Percentiles rank a stretch among this genome's conserved stretches.
These are phyloP conservation scores for Philereme vetulata DNA, from an alignment of 2,888 invertebrate genomes.

Conservation along the genomic window DNA sequence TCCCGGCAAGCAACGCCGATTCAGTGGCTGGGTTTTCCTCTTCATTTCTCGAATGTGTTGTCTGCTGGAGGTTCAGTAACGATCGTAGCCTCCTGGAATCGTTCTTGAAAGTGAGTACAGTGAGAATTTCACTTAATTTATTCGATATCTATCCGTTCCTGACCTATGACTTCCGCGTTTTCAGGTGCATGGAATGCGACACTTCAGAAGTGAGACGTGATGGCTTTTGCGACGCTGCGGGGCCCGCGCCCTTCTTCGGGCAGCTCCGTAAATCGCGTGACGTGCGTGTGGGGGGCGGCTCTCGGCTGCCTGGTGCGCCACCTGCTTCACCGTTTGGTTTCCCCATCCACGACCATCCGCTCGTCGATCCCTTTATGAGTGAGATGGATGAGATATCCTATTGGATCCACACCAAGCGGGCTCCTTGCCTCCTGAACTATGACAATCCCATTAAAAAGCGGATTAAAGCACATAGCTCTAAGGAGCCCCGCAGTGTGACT, in stretches of 20 bases:
- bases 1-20: constrained; percentile 27
- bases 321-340: constrained; percentile 49
- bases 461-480: constrained; percentile 57
- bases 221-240: constrained; percentile 27
- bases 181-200: constrained; percentile 70
- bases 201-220: constrained; percentile 40
- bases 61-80: constrained; percentile 3
- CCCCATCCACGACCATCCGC: constrained; percentile 22
- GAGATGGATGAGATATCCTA: constrained; percentile 77
- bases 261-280: constrained; percentile 34
- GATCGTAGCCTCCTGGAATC: constrained; percentile 7
- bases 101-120: constrained; percentile 31
- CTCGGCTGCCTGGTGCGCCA: constrained; percentile 50
- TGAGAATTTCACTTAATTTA: neutral
- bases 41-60: constrained; percentile 24
- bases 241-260: constrained; percentile 29
- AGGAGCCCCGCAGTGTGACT: constrained; percentile 48
- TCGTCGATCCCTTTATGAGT: constrained; percentile 68
- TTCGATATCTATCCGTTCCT: constrained; percentile 6
- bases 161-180: constrained; percentile 38
- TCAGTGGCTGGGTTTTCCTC: constrained; percentile 38
- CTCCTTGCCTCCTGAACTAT: constrained; percentile 75
- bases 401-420: constrained; percentile 75
- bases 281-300: constrained; percentile 33
- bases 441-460: constrained; percentile 63